Base-by-base conservation (phyloP, 2,113 vertebrate species). In the Podarcis raffonei region DNA sequence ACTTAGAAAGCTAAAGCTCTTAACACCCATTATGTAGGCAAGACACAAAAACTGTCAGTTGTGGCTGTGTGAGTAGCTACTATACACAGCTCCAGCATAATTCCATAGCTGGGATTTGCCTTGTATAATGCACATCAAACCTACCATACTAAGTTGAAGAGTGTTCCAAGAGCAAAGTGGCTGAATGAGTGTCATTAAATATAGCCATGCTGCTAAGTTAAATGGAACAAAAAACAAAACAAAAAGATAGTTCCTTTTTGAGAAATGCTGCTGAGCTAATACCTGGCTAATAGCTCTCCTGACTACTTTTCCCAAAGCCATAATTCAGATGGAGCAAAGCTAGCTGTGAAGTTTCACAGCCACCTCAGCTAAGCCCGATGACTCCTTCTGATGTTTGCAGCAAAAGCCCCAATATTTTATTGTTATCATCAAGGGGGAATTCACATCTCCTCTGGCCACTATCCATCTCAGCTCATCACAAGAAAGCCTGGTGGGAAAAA, bases 241-340 rank as follows among this genome's bases (percentile, higher is more conserved):
- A 90, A 93, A 95, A 72, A 94, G 81, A 75, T 90, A 92, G 90
- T 93, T 90, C 90, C 84, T 22, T 3, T 85, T 91, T 90, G 93
- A 90, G 0, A 6, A 90, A 90, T 89, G 30, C 90, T 84, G 83
- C 89, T 0, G 4, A 92, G 53, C 87, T 92, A 84, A 72, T 76
- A 88, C 66, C 74, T 91, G 88, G 83, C 92, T 80, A 68, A 93
- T 85, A 48, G 25, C 35, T 42, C 84, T 84, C 88, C 87, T 87
- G 48, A 89, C 18, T 0, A 0, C 32, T 88, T 92, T 75, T 76
- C 82, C 75, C 72, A 94, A 80, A 88, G 88, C 89, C 76, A 23
- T 68, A 68, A 71, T 93, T 89, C 66, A 88, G 91, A 91, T 89
- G 90, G 91, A n/a, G 87, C 32, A 93, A 53, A 65, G 27, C 53